A percentile compares a stretch with the other conserved stretches of the same genome.
These are phyloP conservation scores for Scomberomorus guttatus DNA, from an alignment of 2,797 vertebrate species.

Conservation along the genomic window DNA sequence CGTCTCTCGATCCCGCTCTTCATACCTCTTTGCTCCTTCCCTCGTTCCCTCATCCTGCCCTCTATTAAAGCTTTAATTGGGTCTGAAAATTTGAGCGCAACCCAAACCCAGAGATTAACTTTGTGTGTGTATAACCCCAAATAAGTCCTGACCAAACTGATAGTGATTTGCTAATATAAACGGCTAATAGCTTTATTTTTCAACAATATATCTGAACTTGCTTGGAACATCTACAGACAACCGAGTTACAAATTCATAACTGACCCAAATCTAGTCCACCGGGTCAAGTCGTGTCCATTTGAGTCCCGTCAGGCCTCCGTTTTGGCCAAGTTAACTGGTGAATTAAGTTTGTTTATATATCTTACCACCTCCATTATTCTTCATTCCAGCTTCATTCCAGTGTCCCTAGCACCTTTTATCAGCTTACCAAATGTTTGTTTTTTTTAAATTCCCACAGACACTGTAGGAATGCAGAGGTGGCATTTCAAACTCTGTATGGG, in stretches of 20 bases:
- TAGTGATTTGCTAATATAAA: conserved; percentile 55
- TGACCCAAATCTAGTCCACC: conserved; percentile 23
- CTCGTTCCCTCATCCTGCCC: conserved; percentile 45
- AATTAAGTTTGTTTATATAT: conserved; percentile 12
- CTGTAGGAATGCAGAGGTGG: conserved; percentile 58
- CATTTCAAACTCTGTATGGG: conserved; percentile 62
- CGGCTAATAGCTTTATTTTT: conserved; percentile 55
- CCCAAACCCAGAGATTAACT: conserved; percentile 61
- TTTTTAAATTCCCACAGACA: conserved; percentile 37
- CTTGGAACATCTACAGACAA: conserved; percentile 30
- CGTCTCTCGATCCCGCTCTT: conserved; percentile 37
- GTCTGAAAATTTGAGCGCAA: conserved; percentile 62
- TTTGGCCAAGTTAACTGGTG: conserved; percentile 2
- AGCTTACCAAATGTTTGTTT: conserved; percentile 28
- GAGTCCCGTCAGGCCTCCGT: conserved; percentile 6
- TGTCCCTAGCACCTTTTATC: conserved; percentile 10
- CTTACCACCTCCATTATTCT: conserved; percentile 38
- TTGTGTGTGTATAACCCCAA: conserved; percentile 47
- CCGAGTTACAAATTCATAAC: conserved; percentile 20
- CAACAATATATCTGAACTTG: conserved; percentile 46
- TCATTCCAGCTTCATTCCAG: conserved; percentile 17
- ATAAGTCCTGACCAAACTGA: conserved; percentile 62
- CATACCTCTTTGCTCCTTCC: conserved; percentile 38
- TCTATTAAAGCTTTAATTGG: conserved; percentile 69
- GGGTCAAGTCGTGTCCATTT: conserved; percentile 13